Evolutionary conservation across 2,888 invertebrate species (phyloP), one percentile per base, ranked within the genome.

Genomic region (Tetragonisca angustula): DNA sequence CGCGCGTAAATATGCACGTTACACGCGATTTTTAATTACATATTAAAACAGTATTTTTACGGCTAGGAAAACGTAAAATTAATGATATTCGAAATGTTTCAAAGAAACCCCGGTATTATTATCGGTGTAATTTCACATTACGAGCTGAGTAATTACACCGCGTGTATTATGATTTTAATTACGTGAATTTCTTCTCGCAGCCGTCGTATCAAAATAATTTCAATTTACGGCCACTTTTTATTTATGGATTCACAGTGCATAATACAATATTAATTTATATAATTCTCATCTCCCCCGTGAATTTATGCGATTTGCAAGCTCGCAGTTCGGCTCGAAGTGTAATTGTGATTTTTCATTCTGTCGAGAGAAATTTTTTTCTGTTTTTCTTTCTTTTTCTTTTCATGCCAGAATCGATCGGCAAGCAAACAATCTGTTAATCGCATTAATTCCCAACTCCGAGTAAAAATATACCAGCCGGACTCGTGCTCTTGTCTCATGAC

Each of bases 371-470:
- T 43, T 43, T 9, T 43, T 36, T 36, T 9, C 9, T 36, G 21
- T 21, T 21, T 61, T 36, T 32, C 1, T 61, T 5, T 61, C 17
- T 24, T 62, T 27, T 54, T 56, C 52, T 59, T 27, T n/a, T 50
- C 52, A 19, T 15, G 2, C 21, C 50, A 49, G 56, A 59, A 64
- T 79, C 56, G 56, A 79, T 72, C 62, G 59, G 54, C 69, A 73
- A 68, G 27, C 56, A 70, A 74, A 82, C 64, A 74, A 32, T 80
- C 52, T 74, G 70, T 80, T 70, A 80, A 43, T 82, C 74, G 69
- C 74, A 70, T 74, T 69, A 59, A 65, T 74, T n/a, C 21, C 21
- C 54, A 5, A 13, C 15, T 21, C 43, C 43, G 69, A 79, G 69
- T 59, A 73, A 80, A 74, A 65, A 74, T 43, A 80, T 61, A 71